Conservation (phyloP, 2,113 vertebrate genomes). For the Gambusia holbrooki region DNA sequence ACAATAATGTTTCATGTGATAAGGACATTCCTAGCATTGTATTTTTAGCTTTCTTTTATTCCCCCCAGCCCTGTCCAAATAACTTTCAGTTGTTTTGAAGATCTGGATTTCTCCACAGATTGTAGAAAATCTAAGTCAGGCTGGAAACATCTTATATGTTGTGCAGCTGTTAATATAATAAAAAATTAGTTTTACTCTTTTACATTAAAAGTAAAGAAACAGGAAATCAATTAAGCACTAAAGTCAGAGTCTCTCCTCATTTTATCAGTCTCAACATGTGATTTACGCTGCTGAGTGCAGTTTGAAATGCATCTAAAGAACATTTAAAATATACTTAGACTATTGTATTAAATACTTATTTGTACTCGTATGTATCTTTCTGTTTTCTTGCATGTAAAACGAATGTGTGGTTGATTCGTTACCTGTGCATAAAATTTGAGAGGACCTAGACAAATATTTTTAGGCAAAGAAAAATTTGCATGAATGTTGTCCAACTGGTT, state of each 20-base stretch:
- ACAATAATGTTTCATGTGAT: too few species aligned
- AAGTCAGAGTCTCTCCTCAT: neutral
- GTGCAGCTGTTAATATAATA: neutral
- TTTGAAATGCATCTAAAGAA: neutral
- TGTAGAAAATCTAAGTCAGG: neutral
- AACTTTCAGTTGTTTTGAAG: neutral
- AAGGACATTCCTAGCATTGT: neutral
- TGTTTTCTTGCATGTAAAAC: neutral
- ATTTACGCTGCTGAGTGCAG: neutral
- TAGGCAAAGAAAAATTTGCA: neutral
- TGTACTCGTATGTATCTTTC: neutral
- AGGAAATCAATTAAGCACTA: neutral
- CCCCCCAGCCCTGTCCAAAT: neutral
- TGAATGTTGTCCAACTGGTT: neutral
- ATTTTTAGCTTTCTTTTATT: neutral
- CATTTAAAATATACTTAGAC: neutral
- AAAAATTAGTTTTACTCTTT: neutral
- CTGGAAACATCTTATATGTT: neutral
- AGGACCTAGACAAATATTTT: neutral
- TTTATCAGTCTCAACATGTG: neutral
- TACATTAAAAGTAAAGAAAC: neutral
- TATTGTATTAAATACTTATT: neutral
- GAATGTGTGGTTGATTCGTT: neutral
- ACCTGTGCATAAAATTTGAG: neutral
- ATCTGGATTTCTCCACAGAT: neutral